phyloP scores from a whole-genome alignment of 2,113 vertebrate species.

The Leuciscus idus region DNA sequence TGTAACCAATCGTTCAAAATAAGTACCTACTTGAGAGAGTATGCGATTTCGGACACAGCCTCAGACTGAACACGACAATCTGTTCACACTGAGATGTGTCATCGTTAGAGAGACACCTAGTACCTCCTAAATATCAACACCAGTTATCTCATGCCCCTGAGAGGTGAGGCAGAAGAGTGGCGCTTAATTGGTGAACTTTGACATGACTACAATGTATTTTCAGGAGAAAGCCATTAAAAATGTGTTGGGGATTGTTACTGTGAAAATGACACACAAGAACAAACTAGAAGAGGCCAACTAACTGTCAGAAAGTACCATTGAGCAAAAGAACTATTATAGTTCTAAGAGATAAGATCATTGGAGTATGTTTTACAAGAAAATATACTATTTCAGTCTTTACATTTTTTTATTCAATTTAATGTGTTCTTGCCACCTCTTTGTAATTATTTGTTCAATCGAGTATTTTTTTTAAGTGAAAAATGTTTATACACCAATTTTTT shows the following conservation, averaged over 20 bases:
- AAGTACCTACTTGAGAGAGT: too few relatives aligned
- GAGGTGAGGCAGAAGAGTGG: not conserved
- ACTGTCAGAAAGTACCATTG: not conserved
- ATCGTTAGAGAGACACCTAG: not conserved
- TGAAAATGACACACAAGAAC: not conserved
- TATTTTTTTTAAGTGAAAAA: not conserved
- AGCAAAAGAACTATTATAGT: not conserved
- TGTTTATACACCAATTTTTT: too few relatives aligned
- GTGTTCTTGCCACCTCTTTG: too few relatives aligned
- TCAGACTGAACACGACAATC: too few relatives aligned
- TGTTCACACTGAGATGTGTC: not conserved
- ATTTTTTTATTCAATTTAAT: too few relatives aligned
- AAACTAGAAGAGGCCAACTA: not conserved
- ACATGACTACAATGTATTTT: not conserved
- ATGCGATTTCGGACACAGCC: too few relatives aligned
- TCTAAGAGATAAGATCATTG: too few relatives aligned
- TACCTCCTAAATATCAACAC: not conserved
- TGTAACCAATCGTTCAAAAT: too few relatives aligned
- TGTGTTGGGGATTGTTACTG: not conserved
- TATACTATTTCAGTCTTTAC: too few relatives aligned
- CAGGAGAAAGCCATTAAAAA: slow-evolving; percentile 35
- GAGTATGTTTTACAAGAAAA: too few relatives aligned
- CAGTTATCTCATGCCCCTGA: not conserved
- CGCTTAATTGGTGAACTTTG: slow-evolving; percentile 30
- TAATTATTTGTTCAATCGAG: not conserved